Evolutionary conservation across 2,113 vertebrate genomes (phyloP).

Genomic region (Tachuris rubrigastra): DNA sequence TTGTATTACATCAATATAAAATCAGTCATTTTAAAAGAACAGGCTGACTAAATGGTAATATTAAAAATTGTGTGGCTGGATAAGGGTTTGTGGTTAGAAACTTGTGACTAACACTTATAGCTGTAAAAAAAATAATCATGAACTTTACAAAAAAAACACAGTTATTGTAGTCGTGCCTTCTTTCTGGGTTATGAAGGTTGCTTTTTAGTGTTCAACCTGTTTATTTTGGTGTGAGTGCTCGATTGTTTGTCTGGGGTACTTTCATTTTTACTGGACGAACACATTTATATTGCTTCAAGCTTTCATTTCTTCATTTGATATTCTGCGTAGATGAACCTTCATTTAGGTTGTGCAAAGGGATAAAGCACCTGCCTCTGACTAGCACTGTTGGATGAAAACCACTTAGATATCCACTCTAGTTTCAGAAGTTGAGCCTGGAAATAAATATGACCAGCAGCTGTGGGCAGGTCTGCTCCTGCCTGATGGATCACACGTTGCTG

Average conservation of each 20-base stretch:
- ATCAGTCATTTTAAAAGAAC: not conserved
- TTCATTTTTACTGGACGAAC: not conserved
- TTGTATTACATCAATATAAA: not conserved
- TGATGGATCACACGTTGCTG: not conserved
- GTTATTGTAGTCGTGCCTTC: rapidly evolving
- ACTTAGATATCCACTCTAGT: not conserved
- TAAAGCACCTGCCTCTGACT: not conserved
- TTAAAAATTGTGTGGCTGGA: not conserved
- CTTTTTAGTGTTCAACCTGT: not conserved
- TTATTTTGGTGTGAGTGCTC: not conserved
- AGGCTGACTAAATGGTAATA: not conserved
- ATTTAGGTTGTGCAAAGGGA: not conserved
- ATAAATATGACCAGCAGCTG: not conserved
- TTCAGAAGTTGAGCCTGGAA: not conserved
- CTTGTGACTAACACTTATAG: not conserved
- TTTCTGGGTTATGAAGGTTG: not conserved
- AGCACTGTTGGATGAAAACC: not conserved
- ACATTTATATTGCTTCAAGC: not conserved
- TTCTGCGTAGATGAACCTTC: not conserved
- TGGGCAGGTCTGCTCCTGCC: not conserved
- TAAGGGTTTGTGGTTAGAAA: not conserved
- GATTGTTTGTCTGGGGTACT: not conserved
- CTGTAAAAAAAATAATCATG: not conserved
- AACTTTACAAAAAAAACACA: not conserved
- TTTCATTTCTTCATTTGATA: not conserved